Base-by-base conservation (phyloP, 2,888 invertebrate species). In the Coleophora deauratella region DNA sequence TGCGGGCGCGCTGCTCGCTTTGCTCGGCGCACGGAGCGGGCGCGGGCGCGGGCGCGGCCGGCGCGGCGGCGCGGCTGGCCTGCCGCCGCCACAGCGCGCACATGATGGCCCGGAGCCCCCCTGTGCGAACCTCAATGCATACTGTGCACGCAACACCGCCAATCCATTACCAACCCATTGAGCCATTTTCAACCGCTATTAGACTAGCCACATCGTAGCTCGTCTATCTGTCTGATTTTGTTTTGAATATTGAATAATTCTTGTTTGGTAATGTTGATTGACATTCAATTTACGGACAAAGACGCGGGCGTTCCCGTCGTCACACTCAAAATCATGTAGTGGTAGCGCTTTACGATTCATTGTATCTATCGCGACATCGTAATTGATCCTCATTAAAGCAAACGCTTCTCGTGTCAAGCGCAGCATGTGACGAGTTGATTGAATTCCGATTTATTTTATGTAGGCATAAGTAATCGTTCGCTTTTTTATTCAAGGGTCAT, bases 81-180 rank as follows among this genome's bases (percentile, higher is more conserved):
- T 71, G 72, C 55, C 74, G 82, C 32, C 74, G 82, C 10, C 84
- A 81, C 77, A 79, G 78, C 70, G 57, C 75, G 33, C 74, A 76
- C 44, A 61, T 69, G 46, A 54, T 75, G 63, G 74, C 77, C 72
- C 65, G 76, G 41, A 60, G 49, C 12, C 46, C 45, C 37, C 50
- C 57, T 40, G 57, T 65, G 57, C 62, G 60, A 53, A 58, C 61
- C 57, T 57, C 43, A 40, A 37, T 39, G 38, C 42, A 46, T 45
- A 45, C 37, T 11, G 15, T 15, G 27, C 41, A 41, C 46, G 36
- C 46, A 44, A 37, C 42, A 43, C 42, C 45, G 38, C 44, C 38
- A 40, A 35, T 40, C 11, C 31, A 30, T 13, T 15, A 36, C 35
- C 13, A 4, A 21, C 21, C 21, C 21, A 21, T 21, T 21, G 3